phyloP scores from a whole-genome alignment of 2,113 vertebrate species.

The Leptobrachium ailaonicum region DNA sequence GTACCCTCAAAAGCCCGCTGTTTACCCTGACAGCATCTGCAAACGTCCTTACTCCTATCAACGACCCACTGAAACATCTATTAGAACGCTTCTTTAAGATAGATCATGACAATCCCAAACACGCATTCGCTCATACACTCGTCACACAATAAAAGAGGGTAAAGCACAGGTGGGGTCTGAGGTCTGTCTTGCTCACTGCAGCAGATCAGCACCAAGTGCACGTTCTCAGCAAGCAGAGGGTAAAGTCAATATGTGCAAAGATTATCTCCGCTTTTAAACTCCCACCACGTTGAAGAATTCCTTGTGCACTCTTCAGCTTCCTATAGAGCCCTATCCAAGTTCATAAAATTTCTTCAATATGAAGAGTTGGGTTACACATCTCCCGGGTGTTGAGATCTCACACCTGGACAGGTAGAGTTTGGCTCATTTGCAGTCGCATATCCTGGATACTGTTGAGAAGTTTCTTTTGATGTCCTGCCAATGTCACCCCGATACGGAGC shows the following conservation, averaged over 20 bases:
- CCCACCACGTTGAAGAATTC: not conserved
- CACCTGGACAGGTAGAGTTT: slow-evolving; percentile 97
- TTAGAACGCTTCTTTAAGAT: not conserved
- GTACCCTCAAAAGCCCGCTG: slow-evolving; percentile 25
- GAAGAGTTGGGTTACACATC: slow-evolving; percentile 27
- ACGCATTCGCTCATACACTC: not conserved
- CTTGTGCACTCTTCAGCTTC: slow-evolving; percentile 30
- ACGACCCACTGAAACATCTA: too few species aligned
- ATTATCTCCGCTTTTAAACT: slow-evolving; percentile 34
- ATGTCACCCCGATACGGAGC: slow-evolving; percentile 95
- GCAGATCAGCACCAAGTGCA: slow-evolving; percentile 29
- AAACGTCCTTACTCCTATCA: not conserved
- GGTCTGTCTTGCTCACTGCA: slow-evolving; percentile 27
- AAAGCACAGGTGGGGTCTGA: not conserved
- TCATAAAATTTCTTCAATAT: slow-evolving; percentile 47
- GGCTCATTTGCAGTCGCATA: slow-evolving; percentile 99
- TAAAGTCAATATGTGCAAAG: slow-evolving; percentile 40
- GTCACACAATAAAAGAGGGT: not conserved
- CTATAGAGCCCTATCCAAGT: slow-evolving; percentile 35
- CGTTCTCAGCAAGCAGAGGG: slow-evolving; percentile 29
- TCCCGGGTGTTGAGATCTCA: slow-evolving; percentile 67
- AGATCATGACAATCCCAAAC: not conserved
- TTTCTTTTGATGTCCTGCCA: slow-evolving; percentile 98
- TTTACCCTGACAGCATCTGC: not conserved
- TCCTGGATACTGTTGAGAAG: slow-evolving; percentile 98